These are phyloP conservation scores for Eucriotettix oculatus DNA, from an alignment of 2,888 invertebrate species.

Conservation along the genomic window DNA sequence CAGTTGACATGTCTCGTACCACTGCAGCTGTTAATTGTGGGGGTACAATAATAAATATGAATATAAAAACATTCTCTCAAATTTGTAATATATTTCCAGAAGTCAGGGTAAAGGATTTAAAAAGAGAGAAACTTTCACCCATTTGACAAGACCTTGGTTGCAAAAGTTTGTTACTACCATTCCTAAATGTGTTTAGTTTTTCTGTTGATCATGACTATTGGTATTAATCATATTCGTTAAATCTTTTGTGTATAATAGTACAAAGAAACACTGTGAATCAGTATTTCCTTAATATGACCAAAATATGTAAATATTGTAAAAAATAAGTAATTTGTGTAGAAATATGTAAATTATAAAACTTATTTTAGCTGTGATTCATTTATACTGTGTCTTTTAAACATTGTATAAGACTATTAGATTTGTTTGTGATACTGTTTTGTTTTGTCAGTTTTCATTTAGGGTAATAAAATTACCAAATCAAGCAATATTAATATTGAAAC, in stretches of 20 bases:
- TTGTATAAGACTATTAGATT: too few relatives aligned
- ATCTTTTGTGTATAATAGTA: not conserved
- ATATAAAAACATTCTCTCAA: constrained; percentile 32
- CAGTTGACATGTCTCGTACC: constrained; percentile 27
- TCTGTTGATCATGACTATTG: not conserved
- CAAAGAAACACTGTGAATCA: not conserved
- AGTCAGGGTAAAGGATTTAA: constrained; percentile 29
- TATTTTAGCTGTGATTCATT: not conserved
- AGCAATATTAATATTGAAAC: too few relatives aligned
- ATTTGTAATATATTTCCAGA: constrained; percentile 33
- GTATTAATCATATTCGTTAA: not conserved
- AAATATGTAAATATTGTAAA: not conserved
- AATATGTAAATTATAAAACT: not conserved
- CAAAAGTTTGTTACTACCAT: not conserved
- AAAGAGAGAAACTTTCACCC: not conserved
- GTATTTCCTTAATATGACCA: not conserved
- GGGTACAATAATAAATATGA: constrained; percentile 31
- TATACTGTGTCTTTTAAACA: too few relatives aligned
- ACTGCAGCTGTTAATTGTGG: constrained; percentile 35
- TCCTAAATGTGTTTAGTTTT: not conserved
- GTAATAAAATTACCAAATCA: too few relatives aligned
- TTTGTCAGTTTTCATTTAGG: too few relatives aligned
- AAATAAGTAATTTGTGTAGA: not conserved
- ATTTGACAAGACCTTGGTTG: not conserved
- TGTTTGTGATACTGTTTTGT: too few relatives aligned